Percentiles rank a stretch among this genome's conserved stretches.
Evolutionary conservation across 2,888 invertebrate species (phyloP).

Genomic region (Lochmaea capreae): DNA sequence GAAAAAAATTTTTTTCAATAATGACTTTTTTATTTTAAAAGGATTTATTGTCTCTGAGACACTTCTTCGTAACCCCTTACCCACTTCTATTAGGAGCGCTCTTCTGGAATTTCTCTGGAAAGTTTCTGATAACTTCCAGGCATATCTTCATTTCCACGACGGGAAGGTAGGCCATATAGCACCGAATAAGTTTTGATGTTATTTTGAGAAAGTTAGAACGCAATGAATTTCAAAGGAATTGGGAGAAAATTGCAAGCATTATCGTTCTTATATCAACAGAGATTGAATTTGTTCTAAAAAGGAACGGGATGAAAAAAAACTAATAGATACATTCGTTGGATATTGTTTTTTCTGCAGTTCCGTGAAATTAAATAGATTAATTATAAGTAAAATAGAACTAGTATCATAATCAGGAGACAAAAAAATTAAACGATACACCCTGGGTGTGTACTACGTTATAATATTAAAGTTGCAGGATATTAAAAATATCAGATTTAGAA

Average conservation of each 20-base stretch:
- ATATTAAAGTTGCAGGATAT: too few relatives aligned
- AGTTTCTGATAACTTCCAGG: constrained; percentile 41
- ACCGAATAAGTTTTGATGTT: constrained; percentile 42
- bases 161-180: constrained; percentile 21
- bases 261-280: constrained; percentile 11
- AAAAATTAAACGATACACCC: too few relatives aligned
- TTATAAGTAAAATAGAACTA: too few relatives aligned
- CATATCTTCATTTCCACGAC: constrained; percentile 44
- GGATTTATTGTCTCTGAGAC: not conserved
- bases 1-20: not conserved
- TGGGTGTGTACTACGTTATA: too few relatives aligned
- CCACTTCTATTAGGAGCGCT: constrained; percentile 36
- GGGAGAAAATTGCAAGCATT: constrained; percentile 15
- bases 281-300: constrained; percentile 11
- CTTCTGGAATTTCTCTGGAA: constrained; percentile 42
- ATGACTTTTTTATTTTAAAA: not conserved
- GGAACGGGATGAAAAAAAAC: not conserved
- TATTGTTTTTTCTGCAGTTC: too few relatives aligned
- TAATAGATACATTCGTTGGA: not conserved
- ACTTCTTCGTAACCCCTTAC: constrained; percentile 8
- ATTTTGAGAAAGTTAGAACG: constrained; percentile 44
- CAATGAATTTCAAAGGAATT: constrained; percentile 27
- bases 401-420: too few relatives aligned
- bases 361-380: too few relatives aligned
- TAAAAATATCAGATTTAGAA: too few relatives aligned